Percentiles rank a stretch among this genome's conserved stretches.
Conservation (phyloP, 2,888 invertebrate species). For the Crossocerus cetratus region DNA sequence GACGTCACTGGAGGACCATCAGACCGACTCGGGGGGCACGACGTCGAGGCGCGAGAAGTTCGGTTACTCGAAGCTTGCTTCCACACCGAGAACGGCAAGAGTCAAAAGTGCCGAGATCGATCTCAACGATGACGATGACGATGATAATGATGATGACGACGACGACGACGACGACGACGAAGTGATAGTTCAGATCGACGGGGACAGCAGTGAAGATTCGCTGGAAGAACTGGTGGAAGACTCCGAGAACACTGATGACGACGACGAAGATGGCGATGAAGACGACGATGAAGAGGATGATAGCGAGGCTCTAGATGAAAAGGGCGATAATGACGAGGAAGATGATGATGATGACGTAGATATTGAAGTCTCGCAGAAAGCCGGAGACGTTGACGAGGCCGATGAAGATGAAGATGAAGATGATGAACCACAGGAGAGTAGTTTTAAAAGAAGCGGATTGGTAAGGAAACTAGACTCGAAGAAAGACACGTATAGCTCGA, state of each 20-base stretch:
- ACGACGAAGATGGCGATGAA: constrained; percentile 32
- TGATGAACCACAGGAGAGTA: constrained; percentile 32
- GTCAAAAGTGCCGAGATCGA: not conserved
- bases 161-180: constrained; percentile 43
- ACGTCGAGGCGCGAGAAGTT: constrained; percentile 6
- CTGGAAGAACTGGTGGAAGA: constrained; percentile 11
- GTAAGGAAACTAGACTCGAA: not conserved
- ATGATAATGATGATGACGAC: constrained; percentile 35
- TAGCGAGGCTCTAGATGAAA: constrained; percentile 69
- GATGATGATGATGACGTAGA: constrained; percentile 45
- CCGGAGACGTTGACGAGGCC: constrained; percentile 63
- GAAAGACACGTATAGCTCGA: not conserved
- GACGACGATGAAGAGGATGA: constrained; percentile 35
- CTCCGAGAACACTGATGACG: constrained; percentile 2
- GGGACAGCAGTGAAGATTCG: constrained; percentile 14
- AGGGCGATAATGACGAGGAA: constrained; percentile 45
- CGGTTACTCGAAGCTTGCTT: constrained; percentile 17
- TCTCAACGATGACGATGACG: constrained; percentile 16
- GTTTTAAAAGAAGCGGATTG: constrained; percentile 48
- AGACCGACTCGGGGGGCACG: constrained; percentile 18
- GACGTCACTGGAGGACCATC: constrained; percentile 31
- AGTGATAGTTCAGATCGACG: constrained; percentile 31
- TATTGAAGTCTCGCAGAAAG: not conserved
- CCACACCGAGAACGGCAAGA: not conserved
- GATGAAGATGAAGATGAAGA: constrained; percentile 51